Base-by-base conservation (phyloP, 2,888 invertebrate species). In the Trichopria drosophilae region DNA sequence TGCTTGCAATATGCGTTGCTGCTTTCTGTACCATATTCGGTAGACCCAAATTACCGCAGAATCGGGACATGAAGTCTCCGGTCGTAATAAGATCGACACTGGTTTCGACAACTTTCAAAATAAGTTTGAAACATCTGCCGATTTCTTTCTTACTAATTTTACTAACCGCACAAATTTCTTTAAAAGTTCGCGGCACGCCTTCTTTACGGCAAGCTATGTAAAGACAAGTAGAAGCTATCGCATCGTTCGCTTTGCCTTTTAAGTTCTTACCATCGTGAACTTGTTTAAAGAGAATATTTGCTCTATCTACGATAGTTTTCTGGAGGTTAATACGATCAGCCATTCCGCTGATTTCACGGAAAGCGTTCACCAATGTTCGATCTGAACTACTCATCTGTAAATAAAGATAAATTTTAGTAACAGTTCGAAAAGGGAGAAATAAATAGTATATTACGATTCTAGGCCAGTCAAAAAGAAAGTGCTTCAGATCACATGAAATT, bases 71-170 rank as follows among this genome's bases (percentile, higher is more conserved):
- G 75, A 99, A 99, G 73, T 99, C 99, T 1, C 93, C 96, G 1
- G 97, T 98, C 0, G 97, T 99, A 51, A 99, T 98, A 49, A 96
- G 84, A 71, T 97, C 96, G 6, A 99, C 95, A 23, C 92, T 96
- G 0, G 98, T 99, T 74, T 97, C 95, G 42, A 99, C 78, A 0
- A 93, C 95, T 74, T 96, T 96, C 28, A 98, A 79, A 53, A 99
- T 99, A 31, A 98, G 77, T 71, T 98, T 98, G 77, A 99, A 99
- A 73, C 98, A 98, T 60, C 97, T 80, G 1, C 99, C 99, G 52
- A 99, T 99, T 79, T 99, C 99, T 68, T 98, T 96, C 79, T 99
- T 99, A 68, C 97, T 96, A 50, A 99, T 94, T 80, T 94, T 95
- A 71, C 97, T 97, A 41, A 98, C 95, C 0, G 98, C 98, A 76